phyloP scores from a whole-genome alignment of 2,113 vertebrate genomes.

The Megaceryle maxima region DNA sequence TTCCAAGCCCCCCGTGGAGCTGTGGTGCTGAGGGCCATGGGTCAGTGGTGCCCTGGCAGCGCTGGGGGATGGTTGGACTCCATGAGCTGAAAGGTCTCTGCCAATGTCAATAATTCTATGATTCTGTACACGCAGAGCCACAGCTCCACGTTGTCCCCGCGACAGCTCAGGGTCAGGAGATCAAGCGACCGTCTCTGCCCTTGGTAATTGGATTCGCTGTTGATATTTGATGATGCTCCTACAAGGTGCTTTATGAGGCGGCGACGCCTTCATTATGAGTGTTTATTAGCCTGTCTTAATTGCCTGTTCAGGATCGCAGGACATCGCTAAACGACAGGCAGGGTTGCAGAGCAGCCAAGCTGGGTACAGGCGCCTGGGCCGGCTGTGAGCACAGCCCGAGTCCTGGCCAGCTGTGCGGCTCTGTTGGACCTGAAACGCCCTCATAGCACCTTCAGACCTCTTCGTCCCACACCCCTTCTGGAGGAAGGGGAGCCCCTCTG shows the following conservation, averaged over 20 bases:
- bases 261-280: neutral
- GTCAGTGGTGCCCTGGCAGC: too few species aligned
- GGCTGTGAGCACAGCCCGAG: neutral
- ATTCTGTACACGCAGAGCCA: neutral
- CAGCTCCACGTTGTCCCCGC: fast-evolving
- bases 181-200: neutral
- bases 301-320: neutral
- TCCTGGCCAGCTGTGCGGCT: neutral
- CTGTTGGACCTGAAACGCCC: neutral
- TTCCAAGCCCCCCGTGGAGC: neutral
- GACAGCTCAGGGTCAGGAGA: neutral
- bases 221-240: neutral
- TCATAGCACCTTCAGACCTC: neutral
- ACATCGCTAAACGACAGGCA: neutral
- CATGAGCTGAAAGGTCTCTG: too few species aligned
- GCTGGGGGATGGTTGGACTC: too few species aligned
- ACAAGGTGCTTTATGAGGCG: neutral
- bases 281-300: neutral
- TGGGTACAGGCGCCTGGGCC: fast-evolving
- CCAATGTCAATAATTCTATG: too few species aligned
- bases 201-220: neutral
- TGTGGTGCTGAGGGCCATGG: neutral
- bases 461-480: neutral
- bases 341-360: neutral
- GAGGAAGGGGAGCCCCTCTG: neutral